Conservation (phyloP, 2,888 invertebrate species). For the Suillia variegata region DNA sequence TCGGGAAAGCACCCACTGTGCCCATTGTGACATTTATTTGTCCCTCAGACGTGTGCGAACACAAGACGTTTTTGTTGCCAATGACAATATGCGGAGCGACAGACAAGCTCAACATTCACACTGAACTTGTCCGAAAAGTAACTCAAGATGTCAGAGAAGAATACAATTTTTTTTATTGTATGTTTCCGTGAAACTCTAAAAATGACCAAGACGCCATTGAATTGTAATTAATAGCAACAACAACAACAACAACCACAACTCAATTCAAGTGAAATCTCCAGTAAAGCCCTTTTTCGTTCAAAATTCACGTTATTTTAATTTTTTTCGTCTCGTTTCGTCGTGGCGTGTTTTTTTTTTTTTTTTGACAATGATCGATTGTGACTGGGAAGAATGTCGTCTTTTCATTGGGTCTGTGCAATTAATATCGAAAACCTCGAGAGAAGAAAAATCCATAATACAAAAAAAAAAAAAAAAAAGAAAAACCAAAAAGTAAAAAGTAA, state of each 20-base stretch:
- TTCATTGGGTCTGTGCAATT: conserved; percentile 30
- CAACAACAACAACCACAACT: conserved; percentile 18
- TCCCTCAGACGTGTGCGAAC: background rate
- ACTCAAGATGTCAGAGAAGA: background rate
- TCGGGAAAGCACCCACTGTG: no score
- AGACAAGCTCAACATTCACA: no score
- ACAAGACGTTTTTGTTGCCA: background rate
- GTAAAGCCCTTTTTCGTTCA: conserved; percentile 23
- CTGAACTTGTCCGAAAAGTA: conserved; percentile 18
- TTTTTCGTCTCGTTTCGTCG: background rate
- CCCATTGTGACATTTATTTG: conserved; percentile 7
- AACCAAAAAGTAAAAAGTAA: conserved; percentile 4
- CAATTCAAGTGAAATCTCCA: conserved; percentile 10
- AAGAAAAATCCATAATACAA: no score
- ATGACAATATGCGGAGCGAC: no score
- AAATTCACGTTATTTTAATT: conserved; percentile 22
- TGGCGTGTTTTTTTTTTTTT: background rate
- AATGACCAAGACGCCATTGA: conserved; percentile 36
- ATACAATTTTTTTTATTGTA: no score
- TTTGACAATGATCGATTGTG: conserved; percentile 51
- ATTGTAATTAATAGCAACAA: conserved; percentile 20
- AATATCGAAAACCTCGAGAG: conserved; percentile 28
- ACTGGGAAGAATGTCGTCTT: conserved; percentile 37
- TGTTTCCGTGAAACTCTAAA: conserved; percentile 22
- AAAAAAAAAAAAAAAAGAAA: no score